phyloP scores from a whole-genome alignment of 2,113 vertebrate genomes.

The Gorsachius goisagi region DNA sequence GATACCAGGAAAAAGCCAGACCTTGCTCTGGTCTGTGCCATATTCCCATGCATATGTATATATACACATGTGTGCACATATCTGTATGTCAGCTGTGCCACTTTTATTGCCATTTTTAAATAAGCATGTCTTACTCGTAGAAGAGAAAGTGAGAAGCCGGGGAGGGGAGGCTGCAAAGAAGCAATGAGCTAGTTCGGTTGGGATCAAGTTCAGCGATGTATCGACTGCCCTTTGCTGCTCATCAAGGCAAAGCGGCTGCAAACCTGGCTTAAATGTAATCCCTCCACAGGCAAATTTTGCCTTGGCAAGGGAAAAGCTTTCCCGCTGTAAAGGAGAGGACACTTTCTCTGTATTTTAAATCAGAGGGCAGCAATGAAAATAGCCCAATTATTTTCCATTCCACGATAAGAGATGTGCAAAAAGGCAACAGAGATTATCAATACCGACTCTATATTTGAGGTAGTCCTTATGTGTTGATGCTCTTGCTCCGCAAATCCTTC shows the following conservation, averaged over 20 bases:
- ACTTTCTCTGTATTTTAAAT: background rate
- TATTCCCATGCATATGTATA: background rate
- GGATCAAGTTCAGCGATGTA: background rate
- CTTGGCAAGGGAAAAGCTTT: background rate
- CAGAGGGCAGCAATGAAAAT: background rate
- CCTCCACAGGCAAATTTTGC: background rate
- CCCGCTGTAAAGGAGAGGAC: accelerated
- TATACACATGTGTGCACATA: accelerated
- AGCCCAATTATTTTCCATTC: background rate
- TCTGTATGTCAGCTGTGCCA: background rate
- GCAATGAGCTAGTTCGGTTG: background rate
- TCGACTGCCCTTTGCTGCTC: background rate
- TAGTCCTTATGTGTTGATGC: background rate
- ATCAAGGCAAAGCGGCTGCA: background rate
- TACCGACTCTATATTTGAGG: accelerated
- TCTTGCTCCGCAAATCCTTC: background rate
- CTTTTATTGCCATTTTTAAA: background rate
- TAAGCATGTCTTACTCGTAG: background rate
- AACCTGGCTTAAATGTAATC: background rate
- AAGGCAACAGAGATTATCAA: background rate
- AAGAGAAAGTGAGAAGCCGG: background rate
- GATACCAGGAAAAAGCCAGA: background rate
- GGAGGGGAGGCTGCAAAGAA: background rate
- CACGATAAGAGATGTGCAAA: background rate
- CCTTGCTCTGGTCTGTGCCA: background rate